These are phyloP conservation scores for Hipparchia semele DNA, from an alignment of 2,888 invertebrate species.

Conservation along the genomic window DNA sequence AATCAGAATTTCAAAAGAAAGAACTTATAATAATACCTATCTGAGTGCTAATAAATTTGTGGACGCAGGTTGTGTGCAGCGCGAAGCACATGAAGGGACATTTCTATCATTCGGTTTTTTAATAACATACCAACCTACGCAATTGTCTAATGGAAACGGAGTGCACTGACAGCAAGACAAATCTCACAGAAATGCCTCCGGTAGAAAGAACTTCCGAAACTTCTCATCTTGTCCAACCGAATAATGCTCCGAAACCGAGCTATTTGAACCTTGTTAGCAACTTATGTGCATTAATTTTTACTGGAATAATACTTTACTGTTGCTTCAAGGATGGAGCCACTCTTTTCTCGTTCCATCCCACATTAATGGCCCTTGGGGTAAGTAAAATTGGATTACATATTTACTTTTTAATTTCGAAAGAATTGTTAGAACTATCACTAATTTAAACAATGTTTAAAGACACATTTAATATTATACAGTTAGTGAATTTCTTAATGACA, in stretches of 20 bases:
- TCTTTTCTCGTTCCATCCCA: conserved; percentile 77
- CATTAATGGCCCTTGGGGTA: conserved; percentile 75
- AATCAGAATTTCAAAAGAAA: too few relatives aligned
- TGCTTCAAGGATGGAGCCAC: conserved; percentile 62
- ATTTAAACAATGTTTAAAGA: too few relatives aligned
- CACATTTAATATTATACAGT: too few relatives aligned
- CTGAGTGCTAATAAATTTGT: too few relatives aligned
- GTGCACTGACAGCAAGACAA: conserved; percentile 7
- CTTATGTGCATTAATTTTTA: conserved; percentile 60
- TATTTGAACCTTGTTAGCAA: conserved; percentile 70
- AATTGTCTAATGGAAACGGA: not conserved
- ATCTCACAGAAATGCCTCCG: conserved; percentile 53
- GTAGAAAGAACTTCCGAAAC: conserved; percentile 64
- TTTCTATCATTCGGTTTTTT: too few relatives aligned
- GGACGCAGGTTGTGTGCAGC: too few relatives aligned
- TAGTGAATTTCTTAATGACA: too few relatives aligned
- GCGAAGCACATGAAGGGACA: too few relatives aligned
- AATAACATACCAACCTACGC: not conserved
- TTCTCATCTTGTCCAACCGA: conserved; percentile 63
- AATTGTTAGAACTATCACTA: too few relatives aligned
- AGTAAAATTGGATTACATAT: conserved; percentile 44
- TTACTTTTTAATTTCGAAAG: too few relatives aligned
- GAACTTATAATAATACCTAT: too few relatives aligned
- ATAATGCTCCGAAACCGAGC: conserved; percentile 58
- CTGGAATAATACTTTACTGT: conserved; percentile 65